Conservation (phyloP, 2,113 vertebrate genomes). For the Alethe diademata region DNA sequence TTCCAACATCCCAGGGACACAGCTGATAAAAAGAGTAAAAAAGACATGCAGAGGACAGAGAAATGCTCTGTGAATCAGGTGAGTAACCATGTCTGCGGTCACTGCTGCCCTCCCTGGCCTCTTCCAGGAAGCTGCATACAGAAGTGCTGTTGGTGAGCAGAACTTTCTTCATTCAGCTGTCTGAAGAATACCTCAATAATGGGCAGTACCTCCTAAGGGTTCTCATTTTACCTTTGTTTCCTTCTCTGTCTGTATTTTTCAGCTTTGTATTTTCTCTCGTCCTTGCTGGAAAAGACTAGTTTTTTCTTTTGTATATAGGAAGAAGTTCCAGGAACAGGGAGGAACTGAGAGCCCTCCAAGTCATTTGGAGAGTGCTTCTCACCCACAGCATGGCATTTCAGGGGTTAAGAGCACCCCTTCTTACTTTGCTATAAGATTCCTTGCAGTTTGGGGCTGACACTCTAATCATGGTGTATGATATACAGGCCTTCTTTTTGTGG, state of each 20-base stretch:
- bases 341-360: too few species aligned
- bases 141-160: too few species aligned
- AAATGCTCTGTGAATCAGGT: background rate
- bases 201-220: background rate
- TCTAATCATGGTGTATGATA: background rate
- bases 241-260: background rate
- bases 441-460: background rate
- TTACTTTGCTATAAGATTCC: background rate
- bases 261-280: background rate
- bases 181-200: background rate
- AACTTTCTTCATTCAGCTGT: background rate
- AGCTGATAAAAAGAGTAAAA: background rate
- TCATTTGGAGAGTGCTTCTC: background rate
- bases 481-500: background rate
- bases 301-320: background rate
- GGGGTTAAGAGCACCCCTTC: background rate
- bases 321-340: background rate
- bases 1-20: background rate
- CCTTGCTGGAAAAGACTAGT: background rate
- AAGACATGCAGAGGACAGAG: fast-evolving
- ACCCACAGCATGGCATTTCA: background rate
- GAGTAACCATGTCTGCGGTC: background rate
- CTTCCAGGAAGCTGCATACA: background rate
- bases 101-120: background rate
- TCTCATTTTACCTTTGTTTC: background rate